Conservation (phyloP, 2,113 vertebrate genomes). For the Amia ocellicauda region DNA sequence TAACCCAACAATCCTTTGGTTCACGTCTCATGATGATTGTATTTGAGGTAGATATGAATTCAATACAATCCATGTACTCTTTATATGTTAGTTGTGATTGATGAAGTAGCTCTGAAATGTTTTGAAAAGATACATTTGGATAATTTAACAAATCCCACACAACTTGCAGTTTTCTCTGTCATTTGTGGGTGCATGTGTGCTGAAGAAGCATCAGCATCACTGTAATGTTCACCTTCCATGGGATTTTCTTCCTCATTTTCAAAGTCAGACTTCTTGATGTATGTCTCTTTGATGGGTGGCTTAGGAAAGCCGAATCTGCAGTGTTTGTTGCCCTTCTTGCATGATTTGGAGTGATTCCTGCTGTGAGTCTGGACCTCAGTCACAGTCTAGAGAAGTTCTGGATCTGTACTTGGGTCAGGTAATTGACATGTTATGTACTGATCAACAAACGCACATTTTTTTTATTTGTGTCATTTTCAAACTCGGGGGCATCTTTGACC, state of each 20-base stretch:
- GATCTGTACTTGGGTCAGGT: constrained; percentile 22
- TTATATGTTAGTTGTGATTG: too few species aligned
- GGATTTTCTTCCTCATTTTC: too few species aligned
- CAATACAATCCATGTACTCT: too few species aligned
- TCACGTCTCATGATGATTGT: constrained; percentile 6
- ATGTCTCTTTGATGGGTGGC: constrained; percentile 9
- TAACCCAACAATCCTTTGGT: constrained; percentile 33
- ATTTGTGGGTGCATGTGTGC: neutral
- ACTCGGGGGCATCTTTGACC: constrained; percentile 15
- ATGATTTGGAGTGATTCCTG: constrained; percentile 26
- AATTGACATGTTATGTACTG: constrained; percentile 32
- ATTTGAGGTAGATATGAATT: too few species aligned
- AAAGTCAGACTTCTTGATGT: too few species aligned
- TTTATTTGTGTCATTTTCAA: constrained; percentile 11
- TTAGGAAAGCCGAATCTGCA: constrained; percentile 35
- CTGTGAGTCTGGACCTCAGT: constrained; percentile 37
- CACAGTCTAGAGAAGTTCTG: constrained; percentile 32
- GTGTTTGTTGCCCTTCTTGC: too few species aligned
- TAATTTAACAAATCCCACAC: constrained; percentile 15
- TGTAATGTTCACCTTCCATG: too few species aligned
- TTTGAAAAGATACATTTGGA: too few species aligned
- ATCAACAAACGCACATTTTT: constrained; percentile 16
- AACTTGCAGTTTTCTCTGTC: neutral
- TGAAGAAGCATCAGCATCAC: too few species aligned
- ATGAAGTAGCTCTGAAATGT: too few species aligned